Evolutionary conservation across 2,113 vertebrate genomes (phyloP).

Genomic region (Podarcis cretensis): DNA sequence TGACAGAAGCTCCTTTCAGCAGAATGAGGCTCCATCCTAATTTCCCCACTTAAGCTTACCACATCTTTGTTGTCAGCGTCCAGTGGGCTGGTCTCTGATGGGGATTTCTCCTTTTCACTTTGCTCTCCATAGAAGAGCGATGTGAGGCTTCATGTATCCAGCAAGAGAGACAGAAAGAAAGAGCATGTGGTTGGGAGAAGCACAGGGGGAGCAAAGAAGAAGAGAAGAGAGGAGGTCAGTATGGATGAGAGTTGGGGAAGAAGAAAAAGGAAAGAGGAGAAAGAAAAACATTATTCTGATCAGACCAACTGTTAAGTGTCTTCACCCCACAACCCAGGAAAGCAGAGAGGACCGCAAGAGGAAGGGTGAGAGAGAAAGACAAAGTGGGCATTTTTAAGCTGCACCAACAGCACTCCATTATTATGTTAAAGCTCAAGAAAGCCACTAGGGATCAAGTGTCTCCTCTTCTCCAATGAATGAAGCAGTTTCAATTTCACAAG

Average conservation of each 20-base stretch:
- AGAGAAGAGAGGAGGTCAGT: background rate
- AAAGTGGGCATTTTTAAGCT: background rate
- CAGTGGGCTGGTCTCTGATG: constrained; percentile 88
- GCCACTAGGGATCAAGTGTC: background rate
- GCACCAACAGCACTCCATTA: background rate
- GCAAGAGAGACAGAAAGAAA: background rate
- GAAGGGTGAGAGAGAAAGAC: background rate
- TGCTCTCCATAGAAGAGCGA: constrained; percentile 96
- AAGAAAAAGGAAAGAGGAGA: background rate
- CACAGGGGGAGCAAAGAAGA: background rate
- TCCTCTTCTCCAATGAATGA: background rate
- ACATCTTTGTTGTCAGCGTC: constrained; percentile 89
- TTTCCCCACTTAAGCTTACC: constrained; percentile 75
- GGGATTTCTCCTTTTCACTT: constrained; percentile 95
- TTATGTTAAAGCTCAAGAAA: background rate
- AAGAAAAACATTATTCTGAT: background rate
- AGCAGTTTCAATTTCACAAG: background rate
- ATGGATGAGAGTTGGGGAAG: background rate
- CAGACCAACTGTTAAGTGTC: background rate
- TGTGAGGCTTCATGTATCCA: constrained; percentile 81
- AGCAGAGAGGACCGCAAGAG: background rate
- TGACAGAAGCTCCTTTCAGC: background rate
- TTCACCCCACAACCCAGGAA: background rate
- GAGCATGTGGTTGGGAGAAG: rapidly evolving
- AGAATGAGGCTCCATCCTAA: rapidly evolving